Conservation (phyloP, 1,140 invertebrate genomes). For the Bombus fervidus region DNA sequence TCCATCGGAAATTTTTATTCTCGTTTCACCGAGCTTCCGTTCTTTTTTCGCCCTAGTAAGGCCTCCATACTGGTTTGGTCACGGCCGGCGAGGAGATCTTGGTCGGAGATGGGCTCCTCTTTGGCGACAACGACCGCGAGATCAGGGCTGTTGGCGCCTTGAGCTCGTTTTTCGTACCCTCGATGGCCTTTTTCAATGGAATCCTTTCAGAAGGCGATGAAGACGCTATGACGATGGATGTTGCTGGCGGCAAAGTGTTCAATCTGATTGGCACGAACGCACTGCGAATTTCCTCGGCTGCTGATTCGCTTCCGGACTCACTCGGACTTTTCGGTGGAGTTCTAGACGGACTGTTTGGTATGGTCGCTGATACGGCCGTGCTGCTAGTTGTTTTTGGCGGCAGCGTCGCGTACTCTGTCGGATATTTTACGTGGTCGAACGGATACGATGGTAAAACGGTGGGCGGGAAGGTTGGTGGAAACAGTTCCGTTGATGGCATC, state of each 20-base stretch:
- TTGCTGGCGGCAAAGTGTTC: slow-evolving; percentile 71
- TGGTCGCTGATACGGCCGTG: slow-evolving; percentile 43
- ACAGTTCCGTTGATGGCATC: slow-evolving; percentile 74
- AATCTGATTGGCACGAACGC: slow-evolving; percentile 85
- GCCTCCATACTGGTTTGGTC: slow-evolving; percentile 89
- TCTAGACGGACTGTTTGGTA: slow-evolving; percentile 66
- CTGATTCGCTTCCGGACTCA: slow-evolving; percentile 79
- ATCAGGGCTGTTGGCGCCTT: slow-evolving; percentile 84
- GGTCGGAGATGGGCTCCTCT: slow-evolving; percentile 83
- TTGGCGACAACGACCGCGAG: slow-evolving; percentile 78
- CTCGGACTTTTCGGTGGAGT: slow-evolving; percentile 79
- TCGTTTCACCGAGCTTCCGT: neutral
- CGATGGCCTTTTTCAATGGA: slow-evolving; percentile 62
- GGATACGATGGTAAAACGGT: slow-evolving; percentile 73
- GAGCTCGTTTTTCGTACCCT: slow-evolving; percentile 81
- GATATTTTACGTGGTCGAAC: slow-evolving; percentile 74
- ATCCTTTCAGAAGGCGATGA: slow-evolving; percentile 84
- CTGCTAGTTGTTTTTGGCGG: slow-evolving; percentile 21
- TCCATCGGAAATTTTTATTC: slow-evolving; percentile 56
- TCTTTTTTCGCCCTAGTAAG: slow-evolving; percentile 83
- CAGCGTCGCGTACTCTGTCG: slow-evolving; percentile 65
- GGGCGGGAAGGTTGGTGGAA: slow-evolving; percentile 72
- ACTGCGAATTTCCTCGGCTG: slow-evolving; percentile 88
- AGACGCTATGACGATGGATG: slow-evolving; percentile 77
- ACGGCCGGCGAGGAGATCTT: slow-evolving; percentile 84